phyloP scores from a whole-genome alignment of 2,113 vertebrate genomes.

The Dicaeum eximium region DNA sequence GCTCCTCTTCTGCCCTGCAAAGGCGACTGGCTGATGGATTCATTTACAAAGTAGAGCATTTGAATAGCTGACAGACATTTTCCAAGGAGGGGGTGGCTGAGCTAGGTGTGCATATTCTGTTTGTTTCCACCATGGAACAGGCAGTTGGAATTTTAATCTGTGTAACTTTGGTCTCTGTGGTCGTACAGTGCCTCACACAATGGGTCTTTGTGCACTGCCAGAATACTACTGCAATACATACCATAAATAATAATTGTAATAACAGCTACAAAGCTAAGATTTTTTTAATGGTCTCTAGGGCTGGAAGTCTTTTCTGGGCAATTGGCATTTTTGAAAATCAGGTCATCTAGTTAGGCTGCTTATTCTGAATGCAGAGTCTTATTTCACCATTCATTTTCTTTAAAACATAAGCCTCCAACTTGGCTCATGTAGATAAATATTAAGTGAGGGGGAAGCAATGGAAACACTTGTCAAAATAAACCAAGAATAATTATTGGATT shows the following conservation, averaged over 20 bases:
- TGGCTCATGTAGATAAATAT: conserved; percentile 38
- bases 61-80: not conserved
- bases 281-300: conserved; percentile 6
- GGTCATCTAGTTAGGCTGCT: conserved; percentile 1
- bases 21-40: not conserved
- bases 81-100: not conserved
- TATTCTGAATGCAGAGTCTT: conserved; percentile 14
- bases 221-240: not conserved
- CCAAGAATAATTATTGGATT: conserved; percentile 37
- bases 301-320: conserved; percentile 25
- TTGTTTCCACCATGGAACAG: not conserved
- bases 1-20: not conserved
- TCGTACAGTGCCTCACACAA: not conserved
- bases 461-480: conserved; percentile 63
- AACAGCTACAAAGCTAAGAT: conserved; percentile 23
- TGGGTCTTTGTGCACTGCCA: not conserved
- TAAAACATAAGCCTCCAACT: conserved; percentile 33
- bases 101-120: not conserved
- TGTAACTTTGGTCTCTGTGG: not conserved
- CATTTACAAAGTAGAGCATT: not conserved
- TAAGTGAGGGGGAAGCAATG: conserved; percentile 24
- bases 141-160: conserved; percentile 19
- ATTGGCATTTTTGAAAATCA: conserved; percentile 37
- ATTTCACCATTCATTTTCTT: conserved; percentile 49
- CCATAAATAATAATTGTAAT: conserved; percentile 46